Evolutionary conservation across 2,888 invertebrate genomes (phyloP), one percentile per base, ranked within the genome.

Genomic region (Acholoe squamosa): DNA sequence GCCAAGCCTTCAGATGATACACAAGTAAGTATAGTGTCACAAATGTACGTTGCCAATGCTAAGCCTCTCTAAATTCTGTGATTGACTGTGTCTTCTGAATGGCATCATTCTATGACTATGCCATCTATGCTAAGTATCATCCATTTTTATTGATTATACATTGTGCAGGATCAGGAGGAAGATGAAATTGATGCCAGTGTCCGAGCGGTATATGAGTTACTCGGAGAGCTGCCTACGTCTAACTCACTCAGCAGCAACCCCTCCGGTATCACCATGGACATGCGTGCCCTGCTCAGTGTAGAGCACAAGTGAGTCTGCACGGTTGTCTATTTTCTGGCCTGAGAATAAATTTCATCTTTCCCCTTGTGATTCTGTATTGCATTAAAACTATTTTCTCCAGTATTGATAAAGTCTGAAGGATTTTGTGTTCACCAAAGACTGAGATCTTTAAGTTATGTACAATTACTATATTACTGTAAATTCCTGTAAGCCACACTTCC

Each of bases 161-260:
- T 43, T 10, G 10, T 43, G 10, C 43, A 43, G 43, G 77, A n/a
- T 77, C 88, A 93, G 92, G 93, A 96, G 95, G 96, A 97, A 92
- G 97, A 97, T 96, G 97, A 97, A 94, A 97, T 97, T 43, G 97
- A 97, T 93, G 96, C 97, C 91, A 97, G 97, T 84, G 96, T 97
- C 22, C 96, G 97, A 92, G 97, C 97, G 95, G 97, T 97, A 16
- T 97, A 97, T 94, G 96, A 97, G 94, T 96, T 97, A 54, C 96
- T 97, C 52, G 97, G 97, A 0, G 97, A 97, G 61, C 25, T 91
- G 16, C 91, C 91, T 19, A 3, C 43, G 7, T 71, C 28, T 28
- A 28, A 54, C 34, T 28, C 71, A 61, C 67, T 31, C 33, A 76
- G 43, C 12, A 71, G 28, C 52, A 80, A 10, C 33, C 76, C 86